These are phyloP conservation scores for Cariama cristata DNA, from an alignment of 2,113 vertebrate genomes.

Conservation along the genomic window DNA sequence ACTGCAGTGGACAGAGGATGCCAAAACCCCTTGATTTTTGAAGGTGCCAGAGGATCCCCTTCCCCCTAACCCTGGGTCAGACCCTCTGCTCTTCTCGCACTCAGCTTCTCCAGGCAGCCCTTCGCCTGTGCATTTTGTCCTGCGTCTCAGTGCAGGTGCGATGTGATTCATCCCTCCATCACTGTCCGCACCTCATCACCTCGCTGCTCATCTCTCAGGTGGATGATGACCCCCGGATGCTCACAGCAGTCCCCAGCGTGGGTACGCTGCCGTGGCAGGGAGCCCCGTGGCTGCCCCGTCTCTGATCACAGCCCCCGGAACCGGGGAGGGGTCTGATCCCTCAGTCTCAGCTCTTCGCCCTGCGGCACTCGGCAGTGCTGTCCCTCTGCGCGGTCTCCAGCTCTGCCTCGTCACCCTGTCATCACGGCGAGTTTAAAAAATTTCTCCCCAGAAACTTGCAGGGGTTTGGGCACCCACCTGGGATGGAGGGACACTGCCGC, in stretches of 20 bases:
- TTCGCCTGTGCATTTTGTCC: not conserved
- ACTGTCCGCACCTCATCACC: not conserved
- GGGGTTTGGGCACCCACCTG: not conserved
- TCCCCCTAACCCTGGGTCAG: not conserved
- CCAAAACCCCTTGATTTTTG: not conserved
- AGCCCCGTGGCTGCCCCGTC: not conserved
- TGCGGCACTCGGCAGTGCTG: not conserved
- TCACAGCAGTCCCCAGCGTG: not conserved
- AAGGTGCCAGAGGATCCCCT: no score
- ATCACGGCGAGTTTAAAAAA: rapidly evolving
- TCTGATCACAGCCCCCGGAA: rapidly evolving
- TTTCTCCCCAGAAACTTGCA: not conserved
- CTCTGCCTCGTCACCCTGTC: not conserved
- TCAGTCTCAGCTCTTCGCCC: not conserved
- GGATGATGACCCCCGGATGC: not conserved
- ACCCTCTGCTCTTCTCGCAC: not conserved
- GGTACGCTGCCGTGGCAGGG: rapidly evolving
- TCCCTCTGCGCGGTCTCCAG: not conserved
- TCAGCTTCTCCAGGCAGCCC: not conserved
- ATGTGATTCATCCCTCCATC: not conserved
- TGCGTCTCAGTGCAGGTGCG: not conserved
- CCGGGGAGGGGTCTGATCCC: rapidly evolving
- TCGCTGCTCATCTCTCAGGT: not conserved
- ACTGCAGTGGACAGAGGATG: not conserved
- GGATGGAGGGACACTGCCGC: rapidly evolving